These are phyloP conservation scores for Cotesia congregata DNA, from an alignment of 2,888 invertebrate species.

Conservation along the genomic window DNA sequence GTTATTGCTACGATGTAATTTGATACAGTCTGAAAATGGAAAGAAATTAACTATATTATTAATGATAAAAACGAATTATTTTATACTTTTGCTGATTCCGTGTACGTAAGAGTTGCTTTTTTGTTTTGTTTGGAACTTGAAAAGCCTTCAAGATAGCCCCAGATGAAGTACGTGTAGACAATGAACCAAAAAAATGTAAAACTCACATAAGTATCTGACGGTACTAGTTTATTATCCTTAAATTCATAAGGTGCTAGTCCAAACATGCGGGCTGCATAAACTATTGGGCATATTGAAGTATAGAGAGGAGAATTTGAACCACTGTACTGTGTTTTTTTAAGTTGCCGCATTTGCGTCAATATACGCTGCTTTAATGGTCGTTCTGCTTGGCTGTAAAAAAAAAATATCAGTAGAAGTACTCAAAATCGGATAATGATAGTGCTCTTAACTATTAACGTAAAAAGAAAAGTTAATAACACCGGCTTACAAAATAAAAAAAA, in stretches of 20 bases:
- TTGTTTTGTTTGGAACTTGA: slow-evolving; percentile 31
- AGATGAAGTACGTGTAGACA: slow-evolving; percentile 50
- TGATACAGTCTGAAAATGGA: slow-evolving; percentile 49
- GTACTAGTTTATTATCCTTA: slow-evolving; percentile 52
- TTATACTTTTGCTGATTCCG: slow-evolving; percentile 60
- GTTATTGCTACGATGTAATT: slow-evolving; percentile 55
- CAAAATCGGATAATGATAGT: too few relatives aligned
- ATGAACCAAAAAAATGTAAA: slow-evolving; percentile 46
- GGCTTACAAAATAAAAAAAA: too few relatives aligned
- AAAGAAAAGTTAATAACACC: too few relatives aligned
- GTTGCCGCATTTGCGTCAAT: neutral
- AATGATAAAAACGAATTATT: slow-evolving; percentile 9
- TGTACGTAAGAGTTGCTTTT: slow-evolving; percentile 48
- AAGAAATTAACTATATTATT: neutral
- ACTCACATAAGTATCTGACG: slow-evolving; percentile 50
- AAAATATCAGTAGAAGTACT: neutral
- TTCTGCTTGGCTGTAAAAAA: neutral
- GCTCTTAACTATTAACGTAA: too few relatives aligned
- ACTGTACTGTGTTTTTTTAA: slow-evolving; percentile 35
- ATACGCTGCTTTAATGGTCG: neutral
- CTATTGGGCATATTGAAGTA: slow-evolving; percentile 56
- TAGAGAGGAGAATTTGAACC: slow-evolving; percentile 61
- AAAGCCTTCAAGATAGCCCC: neutral
- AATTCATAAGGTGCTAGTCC: slow-evolving; percentile 64
- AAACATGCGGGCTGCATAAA: slow-evolving; percentile 57